Conservation (phyloP, 2,113 vertebrate species). For the Hirundichthys speculiger region DNA sequence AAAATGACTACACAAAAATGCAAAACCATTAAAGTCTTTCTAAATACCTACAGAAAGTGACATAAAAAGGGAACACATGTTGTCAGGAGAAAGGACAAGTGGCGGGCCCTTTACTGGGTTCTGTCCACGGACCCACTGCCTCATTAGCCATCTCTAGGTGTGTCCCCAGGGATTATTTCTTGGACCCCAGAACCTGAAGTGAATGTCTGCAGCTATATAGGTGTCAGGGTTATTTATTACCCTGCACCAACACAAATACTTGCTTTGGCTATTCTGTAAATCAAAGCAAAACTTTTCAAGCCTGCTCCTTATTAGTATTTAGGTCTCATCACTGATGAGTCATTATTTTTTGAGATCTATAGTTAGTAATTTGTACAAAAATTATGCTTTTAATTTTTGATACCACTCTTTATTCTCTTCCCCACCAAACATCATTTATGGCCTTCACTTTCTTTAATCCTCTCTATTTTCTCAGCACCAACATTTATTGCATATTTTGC, state of each 20-base stretch:
- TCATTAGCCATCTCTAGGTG: neutral
- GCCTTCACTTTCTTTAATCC: neutral
- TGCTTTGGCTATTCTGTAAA: neutral
- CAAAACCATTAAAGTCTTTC: no score
- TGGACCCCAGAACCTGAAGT: neutral
- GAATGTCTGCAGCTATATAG: constrained; percentile 4
- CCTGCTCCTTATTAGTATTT: neutral
- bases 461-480: neutral
- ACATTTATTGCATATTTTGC: no score
- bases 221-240: neutral
- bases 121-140: neutral
- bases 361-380: no score
- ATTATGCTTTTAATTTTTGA: neutral
- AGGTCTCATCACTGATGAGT: neutral
- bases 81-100: neutral
- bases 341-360: neutral
- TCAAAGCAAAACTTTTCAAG: neutral
- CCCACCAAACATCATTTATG: no score
- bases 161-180: neutral
- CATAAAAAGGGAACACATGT: no score
- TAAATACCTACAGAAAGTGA: no score
- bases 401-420: no score
- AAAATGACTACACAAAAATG: no score
- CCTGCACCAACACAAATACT: neutral
- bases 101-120: neutral